These are phyloP conservation scores for Macrosiphum euphorbiae DNA, from an alignment of 2,888 invertebrate species.

Conservation along the genomic window DNA sequence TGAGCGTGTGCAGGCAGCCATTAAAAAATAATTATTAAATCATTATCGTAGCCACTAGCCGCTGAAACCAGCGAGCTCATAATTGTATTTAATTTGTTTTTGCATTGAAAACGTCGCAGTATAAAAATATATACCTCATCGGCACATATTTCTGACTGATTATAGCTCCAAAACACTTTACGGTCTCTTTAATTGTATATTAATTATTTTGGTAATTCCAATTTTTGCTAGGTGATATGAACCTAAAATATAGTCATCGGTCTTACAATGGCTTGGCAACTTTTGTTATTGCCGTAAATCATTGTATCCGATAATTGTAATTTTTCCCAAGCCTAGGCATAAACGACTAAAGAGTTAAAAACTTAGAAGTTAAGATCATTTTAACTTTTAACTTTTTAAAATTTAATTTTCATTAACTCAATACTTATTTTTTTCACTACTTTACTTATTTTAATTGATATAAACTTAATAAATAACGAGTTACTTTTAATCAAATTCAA, in stretches of 20 bases:
- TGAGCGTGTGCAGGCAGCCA: neutral
- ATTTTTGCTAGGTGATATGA: neutral
- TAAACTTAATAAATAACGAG: too few species aligned
- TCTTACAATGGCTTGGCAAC: neutral
- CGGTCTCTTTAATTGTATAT: neutral
- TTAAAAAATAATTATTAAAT: neutral
- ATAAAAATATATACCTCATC: neutral
- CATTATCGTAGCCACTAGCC: neutral
- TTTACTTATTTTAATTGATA: too few species aligned
- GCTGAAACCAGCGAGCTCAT: neutral
- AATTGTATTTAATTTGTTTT: constrained; percentile 5
- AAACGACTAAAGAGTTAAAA: too few species aligned
- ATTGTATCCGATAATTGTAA: neutral
- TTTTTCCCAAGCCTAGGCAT: too few species aligned
- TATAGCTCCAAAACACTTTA: neutral
- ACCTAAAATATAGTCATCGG: too few species aligned
- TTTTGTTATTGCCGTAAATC: neutral
- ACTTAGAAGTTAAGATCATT: too few species aligned
- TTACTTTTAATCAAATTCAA: too few species aligned
- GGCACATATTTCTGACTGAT: neutral
- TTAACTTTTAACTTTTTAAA: too few species aligned
- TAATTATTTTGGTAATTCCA: neutral
- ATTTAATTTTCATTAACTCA: too few species aligned
- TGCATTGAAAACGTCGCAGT: neutral
- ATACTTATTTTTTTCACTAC: too few species aligned